Conservation (phyloP, 2,888 invertebrate species). For the Thecophora atra region DNA sequence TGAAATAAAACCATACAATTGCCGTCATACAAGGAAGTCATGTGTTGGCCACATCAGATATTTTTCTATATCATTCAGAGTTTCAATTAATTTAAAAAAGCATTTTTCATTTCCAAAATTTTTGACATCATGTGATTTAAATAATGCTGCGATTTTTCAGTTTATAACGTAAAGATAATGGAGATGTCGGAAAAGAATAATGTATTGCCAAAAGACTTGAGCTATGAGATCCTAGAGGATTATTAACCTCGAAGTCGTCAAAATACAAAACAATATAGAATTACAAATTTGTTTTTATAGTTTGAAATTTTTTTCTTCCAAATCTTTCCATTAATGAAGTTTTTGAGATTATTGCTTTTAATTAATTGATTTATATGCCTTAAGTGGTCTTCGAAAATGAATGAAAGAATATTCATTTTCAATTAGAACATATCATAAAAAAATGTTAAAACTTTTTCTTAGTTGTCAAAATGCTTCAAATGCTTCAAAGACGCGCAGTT, state of each 20-base stretch:
- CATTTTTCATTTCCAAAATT: slow-evolving; percentile 34
- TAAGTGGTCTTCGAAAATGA: not conserved
- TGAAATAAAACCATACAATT: too few relatives aligned
- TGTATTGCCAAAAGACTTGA: slow-evolving; percentile 19
- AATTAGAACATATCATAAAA: not conserved
- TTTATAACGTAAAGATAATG: slow-evolving; percentile 16
- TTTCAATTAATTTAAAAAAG: slow-evolving; percentile 28
- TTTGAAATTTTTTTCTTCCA: slow-evolving; percentile 25
- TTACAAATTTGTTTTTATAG: too few relatives aligned
- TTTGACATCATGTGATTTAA: slow-evolving; percentile 32
- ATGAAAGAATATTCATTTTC: slow-evolving; percentile 3
- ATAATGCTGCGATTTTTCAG: slow-evolving; percentile 24
- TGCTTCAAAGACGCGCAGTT: not conserved
- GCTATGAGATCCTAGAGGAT: slow-evolving; percentile 29
- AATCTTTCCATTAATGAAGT: slow-evolving; percentile 25
- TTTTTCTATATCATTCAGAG: slow-evolving; percentile 33
- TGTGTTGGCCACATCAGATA: too few relatives aligned
- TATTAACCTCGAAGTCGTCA: too few relatives aligned
- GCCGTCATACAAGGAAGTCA: too few relatives aligned
- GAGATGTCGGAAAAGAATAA: slow-evolving; percentile 35
- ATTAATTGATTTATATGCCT: not conserved
- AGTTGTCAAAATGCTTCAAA: not conserved
- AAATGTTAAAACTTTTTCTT: slow-evolving; percentile 5
- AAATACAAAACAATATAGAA: too few relatives aligned
- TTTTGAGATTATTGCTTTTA: not conserved